phyloP scores from a whole-genome alignment of 2,113 vertebrate genomes.

The Saccopteryx leptura region DNA sequence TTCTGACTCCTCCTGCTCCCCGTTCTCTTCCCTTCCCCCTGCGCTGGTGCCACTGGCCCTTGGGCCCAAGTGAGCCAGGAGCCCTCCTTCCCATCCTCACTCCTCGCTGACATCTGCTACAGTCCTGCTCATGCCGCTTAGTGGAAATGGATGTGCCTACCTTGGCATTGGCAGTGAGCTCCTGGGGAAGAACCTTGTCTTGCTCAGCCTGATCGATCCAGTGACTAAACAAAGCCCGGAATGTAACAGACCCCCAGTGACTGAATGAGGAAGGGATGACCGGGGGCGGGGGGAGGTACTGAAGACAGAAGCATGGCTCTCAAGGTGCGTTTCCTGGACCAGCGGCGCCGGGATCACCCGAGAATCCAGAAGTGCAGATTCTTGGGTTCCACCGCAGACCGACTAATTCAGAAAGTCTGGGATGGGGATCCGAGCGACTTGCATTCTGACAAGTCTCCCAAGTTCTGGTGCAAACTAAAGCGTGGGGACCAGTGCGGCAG shows the following conservation, averaged over 20 bases:
- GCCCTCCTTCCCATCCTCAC: rapidly evolving
- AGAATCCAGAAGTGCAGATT: background rate
- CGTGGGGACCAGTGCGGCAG: rapidly evolving
- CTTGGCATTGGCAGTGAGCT: background rate
- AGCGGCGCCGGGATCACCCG: background rate
- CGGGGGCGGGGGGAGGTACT: background rate
- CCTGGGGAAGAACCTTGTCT: background rate
- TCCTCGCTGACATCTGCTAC: rapidly evolving
- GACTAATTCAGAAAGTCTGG: background rate
- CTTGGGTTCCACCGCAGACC: background rate
- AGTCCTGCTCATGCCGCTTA: background rate
- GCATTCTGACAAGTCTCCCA: background rate
- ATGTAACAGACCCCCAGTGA: background rate
- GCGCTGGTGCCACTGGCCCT: rapidly evolving
- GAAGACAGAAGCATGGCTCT: background rate
- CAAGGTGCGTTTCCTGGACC: background rate
- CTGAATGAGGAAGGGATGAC: background rate
- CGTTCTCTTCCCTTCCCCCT: rapidly evolving
- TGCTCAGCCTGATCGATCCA: background rate
- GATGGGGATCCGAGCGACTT: background rate
- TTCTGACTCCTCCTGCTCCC: background rate
- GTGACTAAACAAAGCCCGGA: background rate
- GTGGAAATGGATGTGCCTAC: background rate
- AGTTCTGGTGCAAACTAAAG: background rate
- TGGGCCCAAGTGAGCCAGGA: background rate